Conservation (phyloP, 1,140 invertebrate species). For the Globodera ellingtonae region DNA sequence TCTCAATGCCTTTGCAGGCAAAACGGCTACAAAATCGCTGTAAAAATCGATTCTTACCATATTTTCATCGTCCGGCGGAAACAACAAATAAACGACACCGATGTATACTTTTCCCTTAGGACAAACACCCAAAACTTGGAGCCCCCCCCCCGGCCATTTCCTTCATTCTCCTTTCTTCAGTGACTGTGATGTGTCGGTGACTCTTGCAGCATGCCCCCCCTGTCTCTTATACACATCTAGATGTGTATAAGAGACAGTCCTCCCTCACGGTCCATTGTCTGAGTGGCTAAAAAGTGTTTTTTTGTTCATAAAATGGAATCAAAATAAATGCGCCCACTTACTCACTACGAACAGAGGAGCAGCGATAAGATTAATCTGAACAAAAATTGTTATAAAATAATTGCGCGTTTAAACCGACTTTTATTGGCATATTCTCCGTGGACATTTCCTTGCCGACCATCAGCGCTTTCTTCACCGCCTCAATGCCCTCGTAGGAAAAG, state of each 20-base stretch:
- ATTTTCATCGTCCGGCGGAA: not conserved
- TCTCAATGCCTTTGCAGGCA: not conserved
- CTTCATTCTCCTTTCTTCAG: not conserved
- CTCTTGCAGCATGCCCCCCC: not conserved
- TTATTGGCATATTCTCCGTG: slow-evolving; percentile 89
- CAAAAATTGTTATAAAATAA: slow-evolving; percentile 18
- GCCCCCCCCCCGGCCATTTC: not conserved
- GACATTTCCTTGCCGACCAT: slow-evolving; percentile 87
- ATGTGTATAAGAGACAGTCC: no score
- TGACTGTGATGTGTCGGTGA: not conserved
- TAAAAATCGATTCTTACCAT: not conserved
- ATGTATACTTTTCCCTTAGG: not conserved
- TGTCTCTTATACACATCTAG: no score
- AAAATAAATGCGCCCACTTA: slow-evolving; percentile 7
- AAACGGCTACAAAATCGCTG: not conserved
- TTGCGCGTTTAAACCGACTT: slow-evolving; percentile 68
- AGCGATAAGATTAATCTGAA: slow-evolving; percentile 91
- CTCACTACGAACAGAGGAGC: slow-evolving; percentile 96
- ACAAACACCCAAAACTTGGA: not conserved
- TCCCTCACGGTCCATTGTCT: slow-evolving; percentile 85
- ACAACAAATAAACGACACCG: not conserved
- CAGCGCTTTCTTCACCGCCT: slow-evolving; percentile 92
- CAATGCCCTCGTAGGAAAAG: slow-evolving; percentile 93
- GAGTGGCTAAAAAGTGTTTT: slow-evolving; percentile 72
- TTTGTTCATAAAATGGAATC: not conserved